Evolutionary conservation across 2,888 invertebrate species (phyloP), one percentile per base, ranked within the genome.

Genomic region (Eupithecia inturbata): DNA sequence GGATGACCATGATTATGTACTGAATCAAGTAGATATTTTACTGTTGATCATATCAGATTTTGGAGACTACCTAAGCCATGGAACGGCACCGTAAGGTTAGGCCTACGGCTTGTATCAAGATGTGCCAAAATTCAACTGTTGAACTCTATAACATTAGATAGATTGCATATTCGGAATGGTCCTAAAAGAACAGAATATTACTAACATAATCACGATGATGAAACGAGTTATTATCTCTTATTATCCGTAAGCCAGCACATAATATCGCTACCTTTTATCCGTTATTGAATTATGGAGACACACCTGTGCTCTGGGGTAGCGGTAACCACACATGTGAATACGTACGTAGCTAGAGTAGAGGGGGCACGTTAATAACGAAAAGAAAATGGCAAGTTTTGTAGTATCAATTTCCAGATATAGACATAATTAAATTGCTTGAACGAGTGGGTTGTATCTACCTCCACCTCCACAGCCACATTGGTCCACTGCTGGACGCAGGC

Each of bases 221-320:
- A 41, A 39, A n/a, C 66, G 39, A 41, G 16, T 16, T 66, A 66
- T 64, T 70, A 70, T 72, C 33, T 68, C 70, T 12, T 66, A 72
- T 68, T 62, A 72, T 72, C 63, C 57, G 63, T 74, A 53, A 45
- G 16, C 41, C 26, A 72, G 10, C 31, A 33, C 68, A 64, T 70
- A 70, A 72, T 69, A 41, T 67, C 66, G 68, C 49, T 68, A 70
- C 62, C 73, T 73, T 73, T 76, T 75, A 78, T 78, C 68, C 73
- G 68, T 77, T 71, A 78, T 77, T 77, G 78, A 68, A 76, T 78
- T 78, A 78, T 68, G 78, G 70, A 77, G 31, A 26, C 68, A n/a
- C 78, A 76, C 74, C 77, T 78, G 78, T 57, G 53, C 57, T 45
- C 60, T 49, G 76, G 60, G 68, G 67, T 62, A 53, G 62, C 60